A percentile compares a stretch with the other conserved stretches of the same genome.
phyloP scores from a whole-genome alignment of 2,113 vertebrate genomes.

The Corydoras maculifer region DNA sequence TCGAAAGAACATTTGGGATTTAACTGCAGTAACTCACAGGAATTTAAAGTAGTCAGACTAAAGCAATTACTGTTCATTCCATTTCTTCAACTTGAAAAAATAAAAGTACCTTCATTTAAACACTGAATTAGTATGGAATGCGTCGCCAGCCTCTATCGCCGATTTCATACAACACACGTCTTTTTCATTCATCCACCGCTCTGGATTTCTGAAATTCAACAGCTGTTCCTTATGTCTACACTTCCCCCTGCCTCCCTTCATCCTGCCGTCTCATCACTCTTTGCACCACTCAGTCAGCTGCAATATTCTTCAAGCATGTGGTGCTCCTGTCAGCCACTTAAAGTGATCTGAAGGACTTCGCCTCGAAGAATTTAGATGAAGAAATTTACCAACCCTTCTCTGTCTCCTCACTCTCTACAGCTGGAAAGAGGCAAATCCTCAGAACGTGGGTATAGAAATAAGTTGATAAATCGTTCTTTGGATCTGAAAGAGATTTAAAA shows the following conservation, averaged over 20 bases:
- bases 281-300: slow-evolving; percentile 6
- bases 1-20: no score
- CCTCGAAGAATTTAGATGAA: slow-evolving; percentile 42
- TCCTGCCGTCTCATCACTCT: not conserved
- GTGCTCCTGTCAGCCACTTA: slow-evolving; percentile 29
- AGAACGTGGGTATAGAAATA: not conserved
- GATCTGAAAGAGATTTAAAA: no score
- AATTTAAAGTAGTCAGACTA: no score
- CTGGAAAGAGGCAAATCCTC: slow-evolving; percentile 6
- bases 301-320: slow-evolving; percentile 27
- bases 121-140: no score
- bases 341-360: slow-evolving; percentile 28
- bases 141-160: not conserved
- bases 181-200: not conserved
- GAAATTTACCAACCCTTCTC: slow-evolving; percentile 31
- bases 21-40: no score
- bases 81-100: no score
- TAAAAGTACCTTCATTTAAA: no score
- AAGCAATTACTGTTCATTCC: no score
- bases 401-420: slow-evolving; percentile 16
- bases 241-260: not conserved
- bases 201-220: not conserved
- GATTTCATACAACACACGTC: not conserved
- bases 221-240: not conserved
- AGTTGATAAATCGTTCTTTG: not conserved